Evolutionary conservation across 2,113 vertebrate genomes (phyloP), one percentile per base, ranked within the genome.

Genomic region (Varanus salvator): DNA sequence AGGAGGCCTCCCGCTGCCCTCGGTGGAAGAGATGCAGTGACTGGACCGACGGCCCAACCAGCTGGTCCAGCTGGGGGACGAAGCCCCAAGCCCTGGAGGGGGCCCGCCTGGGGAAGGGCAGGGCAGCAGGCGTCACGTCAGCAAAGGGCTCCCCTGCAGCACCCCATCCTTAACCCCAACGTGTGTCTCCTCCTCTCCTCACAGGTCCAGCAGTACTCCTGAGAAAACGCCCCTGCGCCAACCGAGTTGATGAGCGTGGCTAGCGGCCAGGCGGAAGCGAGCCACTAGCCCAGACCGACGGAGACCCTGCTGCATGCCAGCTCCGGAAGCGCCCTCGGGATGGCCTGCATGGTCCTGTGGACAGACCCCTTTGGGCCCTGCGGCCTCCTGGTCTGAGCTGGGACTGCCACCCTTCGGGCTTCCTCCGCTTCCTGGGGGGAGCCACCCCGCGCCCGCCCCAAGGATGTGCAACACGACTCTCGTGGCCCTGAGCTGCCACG

Each of bases 381-480:
- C 44, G 48, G 15, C 11, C 8, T 54, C 34, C 60, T 27, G 71
- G 31, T 69, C 48, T 91, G 86, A 91, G 84, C 14, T 4, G 29
- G 60, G 76, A 71, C 6, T 2, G 86, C 88, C 89, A 78, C 87
- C 50, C 57, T 54, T 1, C 64, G 23, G 82, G 83, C 66, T n/a
- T 1, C 21, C 5, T 2, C 34, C 80, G 3, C 21, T 6, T 21
- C 54, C 27, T 31, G 8, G 92, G 85, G 72, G 1, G 0, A 38
- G 83, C 52, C n/a, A 17, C 6, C 3, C 1, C 52, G 0, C 7
- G 3, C 19, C 31, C 27, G 69, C 1, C 48, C 52, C 72, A 92
- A 98, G 94, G 92, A 98, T 98, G 98, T 98, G 97, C 97, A 98
- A 98, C 96, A 94, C 97, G 38, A 94, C 92, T 81, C 95, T 97